Evolutionary conservation across 2,113 vertebrate genomes (phyloP).

Genomic region (Chauna torquata): DNA sequence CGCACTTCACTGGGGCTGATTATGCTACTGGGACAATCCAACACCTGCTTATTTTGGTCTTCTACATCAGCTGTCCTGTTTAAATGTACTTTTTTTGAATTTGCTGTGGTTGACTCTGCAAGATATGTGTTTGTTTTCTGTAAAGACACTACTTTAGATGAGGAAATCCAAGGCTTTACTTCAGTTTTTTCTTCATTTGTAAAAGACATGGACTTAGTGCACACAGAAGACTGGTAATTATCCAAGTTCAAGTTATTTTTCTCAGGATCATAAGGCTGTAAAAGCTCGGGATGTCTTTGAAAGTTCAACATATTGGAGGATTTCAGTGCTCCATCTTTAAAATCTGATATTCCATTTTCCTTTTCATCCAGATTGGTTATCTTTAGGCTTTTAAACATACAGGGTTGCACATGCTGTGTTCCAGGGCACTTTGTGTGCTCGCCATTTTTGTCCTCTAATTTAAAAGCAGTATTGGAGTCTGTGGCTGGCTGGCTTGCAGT

Average conservation of each 20-base stretch:
- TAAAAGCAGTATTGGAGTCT: slow-evolving; percentile 74
- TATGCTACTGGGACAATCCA: slow-evolving; percentile 45
- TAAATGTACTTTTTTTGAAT: slow-evolving; percentile 31
- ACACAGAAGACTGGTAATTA: slow-evolving; percentile 58
- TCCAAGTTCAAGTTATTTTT: slow-evolving; percentile 78
- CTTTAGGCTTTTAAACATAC: slow-evolving; percentile 70
- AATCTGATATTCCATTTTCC: slow-evolving; percentile 71
- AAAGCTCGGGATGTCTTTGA: slow-evolving; percentile 90
- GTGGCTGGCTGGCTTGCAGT: slow-evolving; percentile 62
- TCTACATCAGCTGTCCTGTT: slow-evolving; percentile 67
- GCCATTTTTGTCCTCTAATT: slow-evolving; percentile 54
- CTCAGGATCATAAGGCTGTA: slow-evolving; percentile 91
- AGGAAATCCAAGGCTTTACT: slow-evolving; percentile 54
- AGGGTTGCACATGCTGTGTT: slow-evolving; percentile 75
- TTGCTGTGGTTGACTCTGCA: slow-evolving; percentile 69
- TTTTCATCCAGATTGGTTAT: slow-evolving; percentile 61
- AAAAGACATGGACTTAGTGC: slow-evolving; percentile 47
- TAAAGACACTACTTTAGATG: slow-evolving; percentile 60
- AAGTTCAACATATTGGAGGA: slow-evolving; percentile 84
- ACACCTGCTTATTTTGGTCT: slow-evolving; percentile 60
- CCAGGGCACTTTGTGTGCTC: slow-evolving; percentile 68
- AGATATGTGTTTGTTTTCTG: slow-evolving; percentile 21
- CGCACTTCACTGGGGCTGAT: slow-evolving; percentile 52
- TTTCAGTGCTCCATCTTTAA: slow-evolving; percentile 69
- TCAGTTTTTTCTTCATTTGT: slow-evolving; percentile 54